Conservation (phyloP, 2,888 invertebrate genomes). For the Chrysolina haemoptera region DNA sequence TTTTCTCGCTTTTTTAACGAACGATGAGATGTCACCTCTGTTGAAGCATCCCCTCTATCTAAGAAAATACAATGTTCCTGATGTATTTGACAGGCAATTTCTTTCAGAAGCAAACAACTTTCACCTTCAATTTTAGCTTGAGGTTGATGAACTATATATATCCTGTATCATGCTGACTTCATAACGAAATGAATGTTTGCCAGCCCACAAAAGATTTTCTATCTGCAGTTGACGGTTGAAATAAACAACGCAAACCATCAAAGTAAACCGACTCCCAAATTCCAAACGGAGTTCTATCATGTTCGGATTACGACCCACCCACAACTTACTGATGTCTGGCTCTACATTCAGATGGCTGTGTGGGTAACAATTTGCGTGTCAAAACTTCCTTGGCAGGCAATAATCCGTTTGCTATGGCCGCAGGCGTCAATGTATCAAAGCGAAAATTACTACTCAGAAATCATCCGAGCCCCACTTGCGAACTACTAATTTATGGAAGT, state of each 20-base stretch:
- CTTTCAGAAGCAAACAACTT: too few relatives aligned
- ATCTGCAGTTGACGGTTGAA: neutral
- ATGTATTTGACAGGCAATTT: too few relatives aligned
- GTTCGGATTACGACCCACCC: neutral
- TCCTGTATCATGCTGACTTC: too few relatives aligned
- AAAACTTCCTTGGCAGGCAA: slow-evolving; percentile 1
- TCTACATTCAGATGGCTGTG: neutral
- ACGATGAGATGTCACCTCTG: too few relatives aligned
- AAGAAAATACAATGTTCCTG: too few relatives aligned
- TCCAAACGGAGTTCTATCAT: neutral
- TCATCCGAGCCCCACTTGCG: neutral
- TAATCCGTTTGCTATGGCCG: neutral
- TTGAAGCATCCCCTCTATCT: too few relatives aligned
- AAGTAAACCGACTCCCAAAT: neutral
- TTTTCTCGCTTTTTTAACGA: too few relatives aligned
- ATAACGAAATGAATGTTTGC: too few relatives aligned
- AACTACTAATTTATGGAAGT: neutral
- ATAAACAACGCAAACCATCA: neutral
- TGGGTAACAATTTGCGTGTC: neutral
- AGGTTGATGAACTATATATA: too few relatives aligned
- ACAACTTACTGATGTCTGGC: neutral
- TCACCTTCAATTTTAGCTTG: too few relatives aligned
- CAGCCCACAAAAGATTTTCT: neutral
- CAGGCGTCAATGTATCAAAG: slow-evolving; percentile 7
- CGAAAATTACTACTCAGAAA: slow-evolving; percentile 13